Base-by-base conservation (phyloP, 2,888 invertebrate genomes). In the Cheilosia variabilis region DNA sequence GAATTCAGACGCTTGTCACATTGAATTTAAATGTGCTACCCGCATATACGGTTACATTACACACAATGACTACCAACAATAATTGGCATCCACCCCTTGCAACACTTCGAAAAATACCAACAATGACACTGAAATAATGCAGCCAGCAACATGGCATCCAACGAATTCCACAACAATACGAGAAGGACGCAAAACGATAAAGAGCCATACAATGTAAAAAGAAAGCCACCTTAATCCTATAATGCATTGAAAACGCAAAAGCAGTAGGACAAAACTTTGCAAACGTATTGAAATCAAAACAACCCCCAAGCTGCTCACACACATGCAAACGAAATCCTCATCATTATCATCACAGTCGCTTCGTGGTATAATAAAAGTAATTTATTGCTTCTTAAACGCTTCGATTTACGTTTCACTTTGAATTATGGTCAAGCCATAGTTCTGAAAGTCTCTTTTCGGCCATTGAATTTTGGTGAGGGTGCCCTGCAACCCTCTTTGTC, bases 381-480 rank as follows among this genome's bases (percentile, higher is more conserved):
- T 81, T 86, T 72, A 86, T 76, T 66, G 76, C 43, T 81, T 62
- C 71, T 80, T 81, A 81, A 86, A 81, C 62, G 71, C 71, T 81
- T 77, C 75, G 81, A 75, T 75, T 72, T 76, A 76, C 53, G 71
- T 71, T 81, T 76, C 76, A 76, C 69, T 71, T 81, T 81, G 71
- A 76, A 66, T 81, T 72, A 81, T 60, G 41, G 55, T 43, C 37
- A 60, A 50, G 55, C 52, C 17, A 43, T 24, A 53, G 53, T 17
- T 27, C 52, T 19, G 22, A 15, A 45, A 55, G 58, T 31, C 31
- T 27, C 31, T n/a, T 60, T 27, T 66, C 62, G 66, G 60, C 53
- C 37, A 60, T 24, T 34, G 68, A 41, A 69, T 45, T 66, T 52
- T 19, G 47, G n/a, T 7, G 63, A 50, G 62, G 52, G 63, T 50